These are phyloP conservation scores for Azemiops feae DNA, from an alignment of 2,113 vertebrate species.

Conservation along the genomic window DNA sequence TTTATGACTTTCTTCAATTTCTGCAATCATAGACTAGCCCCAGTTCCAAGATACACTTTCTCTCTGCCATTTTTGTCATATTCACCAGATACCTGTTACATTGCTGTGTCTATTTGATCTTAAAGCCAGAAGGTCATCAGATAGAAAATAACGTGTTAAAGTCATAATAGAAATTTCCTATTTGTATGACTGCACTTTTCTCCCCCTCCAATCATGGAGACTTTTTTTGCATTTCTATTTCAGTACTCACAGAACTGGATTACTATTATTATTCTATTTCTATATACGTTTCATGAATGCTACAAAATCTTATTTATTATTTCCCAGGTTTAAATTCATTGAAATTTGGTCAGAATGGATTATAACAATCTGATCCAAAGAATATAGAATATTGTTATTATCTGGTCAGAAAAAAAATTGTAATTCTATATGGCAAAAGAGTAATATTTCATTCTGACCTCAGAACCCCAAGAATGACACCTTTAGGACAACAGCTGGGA, in stretches of 20 bases:
- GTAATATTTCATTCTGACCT: neutral
- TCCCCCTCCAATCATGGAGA: neutral
- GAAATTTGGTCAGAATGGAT: neutral
- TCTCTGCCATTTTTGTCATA: neutral
- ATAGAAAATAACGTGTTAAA: neutral
- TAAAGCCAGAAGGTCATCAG: neutral
- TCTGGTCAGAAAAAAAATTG: neutral
- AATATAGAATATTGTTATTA: neutral
- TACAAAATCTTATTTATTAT: neutral
- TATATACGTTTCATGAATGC: neutral
- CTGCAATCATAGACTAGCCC: neutral
- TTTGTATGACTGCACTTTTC: neutral
- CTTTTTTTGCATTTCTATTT: neutral
- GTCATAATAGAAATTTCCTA: neutral
- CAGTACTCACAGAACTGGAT: neutral
- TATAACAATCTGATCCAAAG: neutral
- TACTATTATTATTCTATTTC: neutral
- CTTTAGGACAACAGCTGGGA: neutral
- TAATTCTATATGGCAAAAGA: neutral
- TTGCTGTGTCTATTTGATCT: neutral
- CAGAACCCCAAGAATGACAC: neutral
- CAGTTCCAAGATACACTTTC: neutral
- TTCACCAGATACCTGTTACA: neutral
- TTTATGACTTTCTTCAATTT: neutral
- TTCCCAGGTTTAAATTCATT: neutral